phyloP scores from a whole-genome alignment of 2,888 invertebrate genomes.

The Torymus auratus region DNA sequence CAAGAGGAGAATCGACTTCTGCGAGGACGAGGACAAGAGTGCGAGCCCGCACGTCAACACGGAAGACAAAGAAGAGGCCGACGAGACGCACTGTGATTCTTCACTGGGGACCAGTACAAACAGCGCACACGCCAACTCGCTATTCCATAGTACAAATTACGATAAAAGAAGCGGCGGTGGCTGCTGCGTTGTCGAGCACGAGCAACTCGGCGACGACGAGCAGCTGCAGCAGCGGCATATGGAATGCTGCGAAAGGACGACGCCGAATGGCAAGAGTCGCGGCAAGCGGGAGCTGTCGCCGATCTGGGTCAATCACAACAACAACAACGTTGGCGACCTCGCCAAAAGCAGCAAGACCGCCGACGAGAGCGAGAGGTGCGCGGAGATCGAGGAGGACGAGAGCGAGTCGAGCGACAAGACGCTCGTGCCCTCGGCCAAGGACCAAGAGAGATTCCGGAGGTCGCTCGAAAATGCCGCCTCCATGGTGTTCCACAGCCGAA shows the following conservation, averaged over 20 bases:
- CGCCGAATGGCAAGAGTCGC: conserved; percentile 8
- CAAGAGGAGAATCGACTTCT: conserved; percentile 68
- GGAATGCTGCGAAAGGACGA: neutral
- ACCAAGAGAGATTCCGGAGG: conserved; percentile 85
- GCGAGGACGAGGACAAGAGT: conserved; percentile 62
- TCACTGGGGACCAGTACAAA: conserved; percentile 62
- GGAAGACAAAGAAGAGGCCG: conserved; percentile 67
- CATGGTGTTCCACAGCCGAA: conserved; percentile 89
- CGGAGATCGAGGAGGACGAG: conserved; percentile 6
- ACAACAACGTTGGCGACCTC: neutral
- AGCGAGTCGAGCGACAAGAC: conserved; percentile 61
- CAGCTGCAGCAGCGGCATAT: neutral
- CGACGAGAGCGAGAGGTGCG: neutral
- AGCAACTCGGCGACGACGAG: neutral
- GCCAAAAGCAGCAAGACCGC: neutral
- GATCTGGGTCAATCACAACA: conserved; percentile 43
- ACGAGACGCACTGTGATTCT: conserved; percentile 43
- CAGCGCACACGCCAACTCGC: conserved; percentile 65
- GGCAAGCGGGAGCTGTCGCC: conserved; percentile 55
- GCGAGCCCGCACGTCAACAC: conserved; percentile 64
- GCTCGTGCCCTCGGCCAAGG: conserved; percentile 83
- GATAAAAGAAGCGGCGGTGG: conserved; percentile 50
- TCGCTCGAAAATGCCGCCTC: conserved; percentile 87
- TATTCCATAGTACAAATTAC: conserved; percentile 69
- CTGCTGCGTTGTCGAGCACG: neutral